Base-by-base conservation (phyloP, 2,888 invertebrate genomes). In the Trichopria drosophilae region DNA sequence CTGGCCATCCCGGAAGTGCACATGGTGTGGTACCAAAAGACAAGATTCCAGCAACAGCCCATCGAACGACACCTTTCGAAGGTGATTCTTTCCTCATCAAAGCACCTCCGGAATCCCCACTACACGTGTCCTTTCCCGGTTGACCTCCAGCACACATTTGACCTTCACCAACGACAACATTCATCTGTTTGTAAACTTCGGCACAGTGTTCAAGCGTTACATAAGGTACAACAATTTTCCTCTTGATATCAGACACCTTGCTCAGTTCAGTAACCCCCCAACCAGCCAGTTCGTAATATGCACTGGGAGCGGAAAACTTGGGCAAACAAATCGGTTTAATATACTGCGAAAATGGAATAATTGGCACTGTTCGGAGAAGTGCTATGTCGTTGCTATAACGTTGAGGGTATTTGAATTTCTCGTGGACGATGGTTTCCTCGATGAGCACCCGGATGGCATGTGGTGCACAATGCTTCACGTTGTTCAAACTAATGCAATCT, bases 61-160 rank as follows among this genome's bases (percentile, higher is more conserved):
- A 82, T 23, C 48, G 63, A 37, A 75, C 67, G 7, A 51, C 45
- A 3, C 51, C 53, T 7, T 54, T 48, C 3, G 48, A 35, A n/a
- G 51, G 56, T 2, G 7, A 4, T 29, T 34, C 32, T 2, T 63
- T 31, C n/a, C 62, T 44, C 87, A 89, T 88, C 3, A 90, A 73
- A 0, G 89, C 88, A 4, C 88, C 88, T 0, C 90, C 89, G 1
- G 87, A 87, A 62, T 89, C 89, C 0, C 89, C 89, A 15, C 77
- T 80, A 63, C 90, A 90, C 0, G 88, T 84, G 64, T 90, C 90
- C 62, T 84, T 80, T 3, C 82, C 80, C 47, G 77, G 79, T 19
- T 78, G 78, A 0, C 89, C 86, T 3, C 89, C 89, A 9, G 87
- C 87, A 64, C 88, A 89, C 1, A 88, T 66, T 63, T 86, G 84